phyloP scores from a whole-genome alignment of 2,888 invertebrate genomes.

The Aleiodes leptofemur region DNA sequence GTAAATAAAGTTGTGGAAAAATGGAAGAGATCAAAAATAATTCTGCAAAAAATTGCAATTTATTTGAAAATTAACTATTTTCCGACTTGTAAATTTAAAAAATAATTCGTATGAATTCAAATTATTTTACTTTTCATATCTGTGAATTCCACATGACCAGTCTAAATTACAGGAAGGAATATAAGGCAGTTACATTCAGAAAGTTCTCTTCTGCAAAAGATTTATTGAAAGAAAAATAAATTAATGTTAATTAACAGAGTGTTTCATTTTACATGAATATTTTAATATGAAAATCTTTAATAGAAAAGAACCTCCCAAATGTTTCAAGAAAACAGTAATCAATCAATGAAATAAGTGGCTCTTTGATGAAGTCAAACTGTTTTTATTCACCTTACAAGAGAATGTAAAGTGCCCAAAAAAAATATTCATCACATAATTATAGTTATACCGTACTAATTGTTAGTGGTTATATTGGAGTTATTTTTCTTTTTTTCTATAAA shows the following conservation, averaged over 20 bases:
- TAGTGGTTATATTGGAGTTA: slow-evolving; percentile 56
- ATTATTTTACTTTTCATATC: background rate
- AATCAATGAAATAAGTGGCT: slow-evolving; percentile 73
- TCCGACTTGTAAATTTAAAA: background rate
- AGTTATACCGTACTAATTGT: slow-evolving; percentile 56
- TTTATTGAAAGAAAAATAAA: slow-evolving; percentile 22
- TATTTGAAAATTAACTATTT: slow-evolving; percentile 32
- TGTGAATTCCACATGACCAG: slow-evolving; percentile 54
- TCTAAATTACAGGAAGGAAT: slow-evolving; percentile 71
- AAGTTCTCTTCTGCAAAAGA: slow-evolving; percentile 69
- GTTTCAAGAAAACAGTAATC: slow-evolving; percentile 69
- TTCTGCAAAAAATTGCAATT: slow-evolving; percentile 35
- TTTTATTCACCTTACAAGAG: slow-evolving; percentile 74
- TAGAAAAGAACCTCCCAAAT: slow-evolving; percentile 74
- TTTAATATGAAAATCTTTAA: slow-evolving; percentile 45
- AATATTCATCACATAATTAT: slow-evolving; percentile 64
- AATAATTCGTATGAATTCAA: slow-evolving; percentile 27
- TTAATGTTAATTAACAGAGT: background rate
- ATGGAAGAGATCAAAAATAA: slow-evolving; percentile 21
- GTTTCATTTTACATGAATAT: slow-evolving; percentile 1
- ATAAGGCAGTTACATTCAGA: slow-evolving; percentile 73
- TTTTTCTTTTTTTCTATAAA: background rate
- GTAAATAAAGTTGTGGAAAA: slow-evolving; percentile 50
- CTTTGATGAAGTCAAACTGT: slow-evolving; percentile 69
- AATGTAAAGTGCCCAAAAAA: slow-evolving; percentile 67